phyloP scores from a whole-genome alignment of 2,888 invertebrate genomes.

The Dinocampus coccinellae region DNA sequence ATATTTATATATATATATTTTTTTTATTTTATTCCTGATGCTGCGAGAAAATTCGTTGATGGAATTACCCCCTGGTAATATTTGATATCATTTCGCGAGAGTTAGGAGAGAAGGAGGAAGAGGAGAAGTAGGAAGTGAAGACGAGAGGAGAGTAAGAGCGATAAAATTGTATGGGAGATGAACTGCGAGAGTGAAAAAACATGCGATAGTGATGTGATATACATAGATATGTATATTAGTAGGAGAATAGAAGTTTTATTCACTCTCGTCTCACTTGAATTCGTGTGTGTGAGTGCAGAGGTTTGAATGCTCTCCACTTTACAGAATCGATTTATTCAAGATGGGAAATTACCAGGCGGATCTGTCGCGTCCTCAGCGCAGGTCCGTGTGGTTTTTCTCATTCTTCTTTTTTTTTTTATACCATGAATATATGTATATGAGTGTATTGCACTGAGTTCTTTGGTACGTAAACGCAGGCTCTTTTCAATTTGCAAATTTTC shows the following conservation, averaged over 20 bases:
- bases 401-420: constrained; percentile 19
- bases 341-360: constrained; percentile 37
- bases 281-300: constrained; percentile 3
- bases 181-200: constrained; percentile 1
- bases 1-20: too few relatives aligned
- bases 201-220: constrained; percentile 6
- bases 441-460: constrained; percentile 19
- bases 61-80: not conserved
- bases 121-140: too few relatives aligned
- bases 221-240: not conserved
- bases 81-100: not conserved
- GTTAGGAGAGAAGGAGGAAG: too few relatives aligned
- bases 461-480: constrained; percentile 18
- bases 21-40: not conserved
- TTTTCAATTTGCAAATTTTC: constrained; percentile 43
- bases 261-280: constrained; percentile 11
- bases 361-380: constrained; percentile 22
- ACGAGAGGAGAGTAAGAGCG: too few relatives aligned
- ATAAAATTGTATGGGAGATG: too few relatives aligned
- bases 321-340: constrained; percentile 39
- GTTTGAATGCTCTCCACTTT: constrained; percentile 26
- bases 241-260: constrained; percentile 22
- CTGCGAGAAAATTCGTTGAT: not conserved
- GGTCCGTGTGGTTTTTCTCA: constrained; percentile 13
- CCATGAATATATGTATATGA: constrained; percentile 8